A percentile compares a stretch with the other conserved stretches of the same genome.
Evolutionary conservation across 2,797 vertebrate species (phyloP).

Genomic region (Serranus cabrilla): DNA sequence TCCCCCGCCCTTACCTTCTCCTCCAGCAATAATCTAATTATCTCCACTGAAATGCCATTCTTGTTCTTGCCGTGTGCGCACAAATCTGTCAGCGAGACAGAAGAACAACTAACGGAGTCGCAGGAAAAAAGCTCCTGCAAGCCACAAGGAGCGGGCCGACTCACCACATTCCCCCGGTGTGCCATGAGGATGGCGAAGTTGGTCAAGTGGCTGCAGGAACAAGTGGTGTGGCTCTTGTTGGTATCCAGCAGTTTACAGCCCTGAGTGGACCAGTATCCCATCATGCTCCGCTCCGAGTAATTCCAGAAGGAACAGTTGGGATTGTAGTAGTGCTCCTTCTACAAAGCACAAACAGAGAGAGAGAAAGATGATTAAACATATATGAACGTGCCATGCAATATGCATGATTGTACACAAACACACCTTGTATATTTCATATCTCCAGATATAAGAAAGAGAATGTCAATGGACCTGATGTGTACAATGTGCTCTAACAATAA

Average conservation of each 20-base stretch:
- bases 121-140: conserved; percentile 40
- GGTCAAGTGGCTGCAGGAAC: conserved; percentile 98
- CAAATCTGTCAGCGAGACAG: conserved; percentile 62
- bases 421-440: conserved; percentile 35
- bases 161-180: conserved; percentile 93
- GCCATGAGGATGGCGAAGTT: conserved; percentile 99
- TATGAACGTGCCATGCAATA: conserved; percentile 44
- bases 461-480: not conserved
- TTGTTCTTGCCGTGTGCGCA: conserved; percentile 56
- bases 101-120: conserved; percentile 50
- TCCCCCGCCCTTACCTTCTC: conserved; percentile 49
- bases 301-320: conserved; percentile 99
- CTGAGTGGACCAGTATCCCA: conserved; percentile 99
- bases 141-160: conserved; percentile 66
- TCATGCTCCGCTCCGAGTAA: conserved; percentile 99
- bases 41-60: conserved; percentile 68
- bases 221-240: conserved; percentile 97
- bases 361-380: conserved; percentile 39
- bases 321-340: conserved; percentile 99
- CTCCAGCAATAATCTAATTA: conserved; percentile 78
- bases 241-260: conserved; percentile 96
- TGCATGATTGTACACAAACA: conserved; percentile 48
- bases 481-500: not conserved
- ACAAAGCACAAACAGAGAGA: conserved; percentile 59
- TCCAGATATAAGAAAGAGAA: conserved; percentile 1